Evolutionary conservation across 2,797 vertebrate species (phyloP).

Genomic region (Oophaga sylvatica): DNA sequence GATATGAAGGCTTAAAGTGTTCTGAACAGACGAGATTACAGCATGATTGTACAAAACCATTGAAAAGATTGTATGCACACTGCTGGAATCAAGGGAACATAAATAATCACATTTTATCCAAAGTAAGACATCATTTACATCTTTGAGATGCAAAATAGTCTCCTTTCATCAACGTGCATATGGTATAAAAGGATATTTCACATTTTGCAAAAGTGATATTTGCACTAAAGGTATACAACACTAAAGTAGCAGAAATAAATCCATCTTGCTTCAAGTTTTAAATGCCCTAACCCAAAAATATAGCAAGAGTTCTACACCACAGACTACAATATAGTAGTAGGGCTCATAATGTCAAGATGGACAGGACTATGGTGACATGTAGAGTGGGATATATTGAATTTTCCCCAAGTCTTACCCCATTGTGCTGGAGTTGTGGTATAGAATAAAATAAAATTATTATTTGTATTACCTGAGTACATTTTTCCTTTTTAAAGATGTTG

Average conservation of each 20-base stretch:
- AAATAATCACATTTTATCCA: constrained; percentile 31
- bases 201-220: background rate
- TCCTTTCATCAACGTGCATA: background rate
- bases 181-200: background rate
- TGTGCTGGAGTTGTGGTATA: too few species aligned
- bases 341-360: background rate
- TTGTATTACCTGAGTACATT: too few species aligned
- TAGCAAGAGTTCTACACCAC: background rate
- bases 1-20: constrained; percentile 41
- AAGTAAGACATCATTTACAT: constrained; percentile 38
- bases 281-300: background rate
- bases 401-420: too few species aligned
- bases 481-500: too few species aligned
- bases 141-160: constrained; percentile 10
- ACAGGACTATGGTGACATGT: background rate
- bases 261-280: background rate
- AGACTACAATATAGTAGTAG: background rate
- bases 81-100: constrained; percentile 31
- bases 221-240: background rate
- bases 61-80: constrained; percentile 31
- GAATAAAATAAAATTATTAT: too few species aligned
- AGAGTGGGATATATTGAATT: too few species aligned
- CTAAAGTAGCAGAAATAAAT: background rate
- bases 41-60: constrained; percentile 38
- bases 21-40: constrained; percentile 40